Percentiles rank a stretch among this genome's conserved stretches.
phyloP scores from a whole-genome alignment of 2,113 vertebrate genomes.

The Marcusenius ussheri region DNA sequence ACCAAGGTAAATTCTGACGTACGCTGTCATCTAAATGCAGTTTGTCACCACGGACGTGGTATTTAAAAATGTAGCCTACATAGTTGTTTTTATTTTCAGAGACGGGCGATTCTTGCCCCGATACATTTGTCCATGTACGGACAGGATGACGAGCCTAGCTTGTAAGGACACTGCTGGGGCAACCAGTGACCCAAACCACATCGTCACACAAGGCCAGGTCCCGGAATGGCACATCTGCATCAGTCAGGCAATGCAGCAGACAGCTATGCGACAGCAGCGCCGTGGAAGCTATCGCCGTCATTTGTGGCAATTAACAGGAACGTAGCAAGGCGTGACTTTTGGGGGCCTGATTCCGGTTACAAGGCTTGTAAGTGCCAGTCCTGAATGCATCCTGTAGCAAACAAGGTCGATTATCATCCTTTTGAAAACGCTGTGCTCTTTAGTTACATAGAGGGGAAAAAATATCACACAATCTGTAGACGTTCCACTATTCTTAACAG shows the following conservation, averaged over 20 bases:
- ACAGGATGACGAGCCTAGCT: neutral
- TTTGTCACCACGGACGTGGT: neutral
- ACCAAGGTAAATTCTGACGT: neutral
- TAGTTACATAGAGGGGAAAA: neutral
- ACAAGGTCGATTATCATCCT: neutral
- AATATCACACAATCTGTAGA: neutral
- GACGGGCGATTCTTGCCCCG: neutral
- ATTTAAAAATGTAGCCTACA: neutral
- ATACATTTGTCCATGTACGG: neutral
- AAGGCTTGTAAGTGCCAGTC: neutral
- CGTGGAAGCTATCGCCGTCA: neutral
- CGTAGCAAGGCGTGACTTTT: neutral
- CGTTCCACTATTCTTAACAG: neutral
- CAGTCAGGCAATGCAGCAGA: neutral
- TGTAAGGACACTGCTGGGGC: neutral
- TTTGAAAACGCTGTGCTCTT: neutral
- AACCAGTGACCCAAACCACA: neutral
- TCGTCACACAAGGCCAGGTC: neutral
- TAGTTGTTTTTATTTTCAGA: neutral
- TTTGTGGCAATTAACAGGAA: neutral
- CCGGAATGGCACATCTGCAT: neutral
- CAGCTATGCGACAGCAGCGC: neutral
- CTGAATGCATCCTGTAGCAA: neutral
- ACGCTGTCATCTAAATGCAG: neutral
- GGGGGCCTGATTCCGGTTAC: neutral